A percentile compares a stretch with the other conserved stretches of the same genome.
phyloP scores from a whole-genome alignment of 2,888 invertebrate genomes.

The Fabriciana adippe region DNA sequence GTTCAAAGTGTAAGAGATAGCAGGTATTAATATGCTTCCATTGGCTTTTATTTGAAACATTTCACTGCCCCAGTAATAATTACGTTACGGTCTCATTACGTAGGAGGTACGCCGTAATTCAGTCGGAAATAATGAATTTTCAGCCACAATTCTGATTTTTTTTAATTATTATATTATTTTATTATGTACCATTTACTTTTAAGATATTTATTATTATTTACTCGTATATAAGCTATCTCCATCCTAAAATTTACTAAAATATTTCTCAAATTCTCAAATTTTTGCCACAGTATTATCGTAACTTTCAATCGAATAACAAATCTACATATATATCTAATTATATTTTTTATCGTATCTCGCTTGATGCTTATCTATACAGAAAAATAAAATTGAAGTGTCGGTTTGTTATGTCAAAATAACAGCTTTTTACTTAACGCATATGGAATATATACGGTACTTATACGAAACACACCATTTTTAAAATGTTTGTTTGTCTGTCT shows the following conservation, averaged over 20 bases:
- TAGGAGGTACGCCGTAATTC: slow-evolving; percentile 5
- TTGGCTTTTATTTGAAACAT: slow-evolving; percentile 11
- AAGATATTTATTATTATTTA: not conserved
- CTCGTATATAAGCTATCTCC: not conserved
- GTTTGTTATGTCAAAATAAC: no score
- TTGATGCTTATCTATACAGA: not conserved
- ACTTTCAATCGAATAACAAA: no score
- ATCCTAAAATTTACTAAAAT: no score
- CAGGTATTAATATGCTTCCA: slow-evolving; percentile 5
- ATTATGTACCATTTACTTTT: no score
- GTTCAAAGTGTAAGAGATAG: slow-evolving; percentile 10
- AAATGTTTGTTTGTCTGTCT: no score
- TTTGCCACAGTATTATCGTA: no score
- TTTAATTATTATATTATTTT: not conserved
- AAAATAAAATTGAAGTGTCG: no score
- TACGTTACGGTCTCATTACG: slow-evolving; percentile 16
- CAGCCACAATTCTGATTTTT: not conserved
- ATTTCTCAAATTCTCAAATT: no score
- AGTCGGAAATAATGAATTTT: not conserved
- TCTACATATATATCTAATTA: not conserved
- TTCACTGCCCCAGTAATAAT: slow-evolving; percentile 11
- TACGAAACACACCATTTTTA: no score
- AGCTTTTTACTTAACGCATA: no score
- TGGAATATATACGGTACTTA: no score
- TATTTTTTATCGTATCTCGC: not conserved